Conservation (phyloP, 2,888 invertebrate species). For the Napeogenes inachia region DNA sequence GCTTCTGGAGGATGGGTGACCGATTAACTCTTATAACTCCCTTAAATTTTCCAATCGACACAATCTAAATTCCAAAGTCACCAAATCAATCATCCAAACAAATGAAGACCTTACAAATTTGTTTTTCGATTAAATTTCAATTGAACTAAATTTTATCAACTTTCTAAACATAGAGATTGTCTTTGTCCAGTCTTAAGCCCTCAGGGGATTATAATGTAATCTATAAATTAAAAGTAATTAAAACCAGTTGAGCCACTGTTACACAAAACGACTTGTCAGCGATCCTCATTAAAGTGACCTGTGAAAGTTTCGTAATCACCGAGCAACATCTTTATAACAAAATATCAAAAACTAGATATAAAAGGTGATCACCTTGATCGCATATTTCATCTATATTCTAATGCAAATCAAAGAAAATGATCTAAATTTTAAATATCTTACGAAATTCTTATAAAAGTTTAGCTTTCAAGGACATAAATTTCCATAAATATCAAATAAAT, state of each 20-base stretch:
- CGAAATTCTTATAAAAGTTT: conserved; percentile 11
- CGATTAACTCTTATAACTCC: too few species aligned
- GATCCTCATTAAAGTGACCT: too few species aligned
- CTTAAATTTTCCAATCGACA: too few species aligned
- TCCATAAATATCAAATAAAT: conserved; percentile 3
- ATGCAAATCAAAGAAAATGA: conserved; percentile 25
- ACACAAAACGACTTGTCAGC: too few species aligned
- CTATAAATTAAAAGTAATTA: background rate
- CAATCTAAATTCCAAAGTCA: too few species aligned
- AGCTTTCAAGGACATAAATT: background rate
- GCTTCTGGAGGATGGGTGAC: conserved; percentile 1
- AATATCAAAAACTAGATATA: background rate
- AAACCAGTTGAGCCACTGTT: background rate
- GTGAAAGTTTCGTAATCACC: too few species aligned
- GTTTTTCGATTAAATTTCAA: too few species aligned
- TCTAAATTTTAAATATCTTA: conserved; percentile 20
- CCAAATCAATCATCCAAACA: background rate
- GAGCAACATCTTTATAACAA: background rate
- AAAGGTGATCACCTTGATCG: conserved; percentile 1
- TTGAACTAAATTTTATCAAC: background rate
- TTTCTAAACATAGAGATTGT: background rate
- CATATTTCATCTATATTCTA: conserved; percentile 5
- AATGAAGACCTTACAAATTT: too few species aligned
- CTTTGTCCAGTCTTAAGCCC: background rate
- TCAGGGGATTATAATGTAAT: background rate